Base-by-base conservation (phyloP, 2,113 vertebrate genomes). In the Siphamia tubifer region DNA sequence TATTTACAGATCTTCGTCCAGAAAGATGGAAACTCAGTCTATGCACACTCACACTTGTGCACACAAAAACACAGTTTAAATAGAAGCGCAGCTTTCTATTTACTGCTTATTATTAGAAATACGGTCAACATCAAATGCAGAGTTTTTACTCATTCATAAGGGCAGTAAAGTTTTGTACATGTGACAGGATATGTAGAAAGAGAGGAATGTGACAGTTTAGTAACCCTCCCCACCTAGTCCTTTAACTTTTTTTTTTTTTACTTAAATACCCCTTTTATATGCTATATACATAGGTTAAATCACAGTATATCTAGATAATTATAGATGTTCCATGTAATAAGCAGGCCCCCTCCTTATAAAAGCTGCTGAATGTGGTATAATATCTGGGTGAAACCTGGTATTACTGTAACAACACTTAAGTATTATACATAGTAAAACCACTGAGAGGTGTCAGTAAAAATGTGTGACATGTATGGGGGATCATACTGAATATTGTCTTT, bases 1-100 rank as follows among this genome's bases (percentile, higher is more conserved):
- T 81, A 85, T 72, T 78, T 89, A 77, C 19, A 51, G 23, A 68
- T 71, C 4, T 72, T 48, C 20, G 74, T 51, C 44, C 17, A 67
- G 20, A 40, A 62, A 20, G 28, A 57, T 25, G 58, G 39, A 56
- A 13, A 49, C 47, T 54, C 32, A 67, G n/a, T n/a, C n/a, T n/a
- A 30, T 25, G 8, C 40, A 30, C 32, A 40, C n/a, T 43, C 39
- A 24, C 10, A 20, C 35, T 15, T 2, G n/a, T n/a, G n/a, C n/a
- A n/a, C n/a, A 11, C 19, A 55, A 30, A 56, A 16, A 52, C 17
- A 17, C 6, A 11, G 8, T 45, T 27, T 40, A 15, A 68, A 77
- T 49, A 0, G 36, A 62, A 68, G 17, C 51, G 31, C 39, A 44
- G 54, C 49, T 80, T 82, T 73, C 23, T n/a, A 0, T 43, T 71